Evolutionary conservation across 2,113 vertebrate genomes (phyloP).

Genomic region (Porphyrio hochstetteri): DNA sequence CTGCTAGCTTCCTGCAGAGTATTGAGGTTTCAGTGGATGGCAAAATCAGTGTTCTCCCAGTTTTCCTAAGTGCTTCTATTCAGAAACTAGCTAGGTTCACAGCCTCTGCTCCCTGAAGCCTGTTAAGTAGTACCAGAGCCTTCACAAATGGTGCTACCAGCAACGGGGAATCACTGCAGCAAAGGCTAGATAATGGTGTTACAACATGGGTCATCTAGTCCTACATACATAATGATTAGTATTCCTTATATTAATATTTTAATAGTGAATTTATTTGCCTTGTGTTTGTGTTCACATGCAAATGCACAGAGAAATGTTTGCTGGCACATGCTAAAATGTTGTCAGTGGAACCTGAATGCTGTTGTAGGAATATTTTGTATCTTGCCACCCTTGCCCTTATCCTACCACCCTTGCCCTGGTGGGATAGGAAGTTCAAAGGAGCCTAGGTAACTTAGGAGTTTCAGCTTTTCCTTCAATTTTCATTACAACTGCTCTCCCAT

Average conservation of each 20-base stretch:
- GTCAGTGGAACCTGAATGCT: not conserved
- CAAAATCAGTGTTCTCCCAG: not conserved
- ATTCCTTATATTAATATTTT: not conserved
- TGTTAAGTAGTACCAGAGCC: not conserved
- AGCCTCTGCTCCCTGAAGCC: not conserved
- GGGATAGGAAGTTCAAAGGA: not conserved
- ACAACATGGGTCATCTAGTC: not conserved
- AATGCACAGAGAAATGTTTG: not conserved
- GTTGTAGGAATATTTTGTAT: not conserved
- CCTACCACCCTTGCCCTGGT: not conserved
- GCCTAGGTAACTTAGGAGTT: not conserved
- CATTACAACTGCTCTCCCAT: not conserved
- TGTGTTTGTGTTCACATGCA: not conserved
- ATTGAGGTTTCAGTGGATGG: not conserved
- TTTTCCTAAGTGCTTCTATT: not conserved
- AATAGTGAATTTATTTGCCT: not conserved
- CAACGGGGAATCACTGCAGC: not conserved
- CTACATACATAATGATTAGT: not conserved
- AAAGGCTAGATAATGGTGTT: not conserved
- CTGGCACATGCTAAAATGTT: not conserved
- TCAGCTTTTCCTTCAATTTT: not conserved
- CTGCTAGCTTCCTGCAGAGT: not conserved
- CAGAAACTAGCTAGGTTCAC: not conserved
- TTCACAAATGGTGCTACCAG: not conserved
- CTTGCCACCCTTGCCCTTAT: not conserved